Base-by-base conservation (phyloP, 2,888 invertebrate genomes). In the Idaea aversata region DNA sequence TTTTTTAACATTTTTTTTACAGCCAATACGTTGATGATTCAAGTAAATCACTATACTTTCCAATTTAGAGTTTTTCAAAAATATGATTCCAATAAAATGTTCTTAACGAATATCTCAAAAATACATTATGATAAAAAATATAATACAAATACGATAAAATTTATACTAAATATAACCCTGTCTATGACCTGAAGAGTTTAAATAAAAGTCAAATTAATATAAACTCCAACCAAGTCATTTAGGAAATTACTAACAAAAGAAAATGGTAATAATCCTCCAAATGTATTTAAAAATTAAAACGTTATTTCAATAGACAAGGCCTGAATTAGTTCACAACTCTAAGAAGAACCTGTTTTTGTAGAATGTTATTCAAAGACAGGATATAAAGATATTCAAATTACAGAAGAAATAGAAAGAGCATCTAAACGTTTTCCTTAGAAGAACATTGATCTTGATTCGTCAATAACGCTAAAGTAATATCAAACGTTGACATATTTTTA, bases 151-250 rank as follows among this genome's bases (percentile, higher is more conserved):
- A 91, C 90, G 90, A 90, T 92, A 93, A 91, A 92, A 91, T 92
- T 92, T 92, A 92, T 90, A 92, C 92, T 93, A 91, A 92, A 92
- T 92, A 90, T 91, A 92, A 93, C 93, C 93, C 93, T 93, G 93
- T 92, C 91, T 92, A 92, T 92, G 93, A 93, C 93, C 93, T 93
- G 93, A 92, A 92, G 92, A 91, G 91, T 90, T 90, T 83, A 81
- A 87, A 88, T 82, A 78, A 87, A 91, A 86, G 75, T 74, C 75
- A 76, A 81, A 81, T 79, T 78, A 87, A 86, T 86, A 82, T 83
- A 89, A 90, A 90, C 87, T 91, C 89, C 88, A 86, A 87, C 88
- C 88, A 91, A 90, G 90, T 88, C 88, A 88, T 87, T 85, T 82
- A 80, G 80, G 83, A 82, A 85, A 65, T 63, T 63, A 70, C 67